Base-by-base conservation (phyloP, 1,140 invertebrate genomes). In the Oryctes rhinoceros region DNA sequence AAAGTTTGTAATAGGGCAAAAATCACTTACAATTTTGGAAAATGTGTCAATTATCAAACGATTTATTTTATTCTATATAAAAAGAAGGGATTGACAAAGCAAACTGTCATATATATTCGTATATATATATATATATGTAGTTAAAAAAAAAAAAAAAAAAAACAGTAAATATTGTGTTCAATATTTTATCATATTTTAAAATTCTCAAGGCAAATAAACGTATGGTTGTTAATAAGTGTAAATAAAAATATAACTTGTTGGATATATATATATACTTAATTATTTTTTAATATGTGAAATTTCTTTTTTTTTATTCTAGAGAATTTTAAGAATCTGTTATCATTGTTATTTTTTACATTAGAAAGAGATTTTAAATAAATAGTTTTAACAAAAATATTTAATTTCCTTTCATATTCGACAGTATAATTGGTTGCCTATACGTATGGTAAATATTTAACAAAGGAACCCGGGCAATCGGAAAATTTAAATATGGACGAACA, bases 231-330 rank as follows among this genome's bases (percentile, higher is more conserved):
- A 65, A 65, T 65, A 71, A 24, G 24, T 71, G 35, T 71, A 71
- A 59, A 59, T 59, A 59, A 59, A 59, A 18, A 18, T 59, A 71
- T 71, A 71, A 35, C 18, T 71, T 71, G 65, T 71, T 71, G 65
- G 37, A 71, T 71, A 71, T 71, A 71, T 71, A 71, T n/a, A 71
- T 67, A 67, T 13, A 67, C 18, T 24, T 18, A 67, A 67, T 67
- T 67, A 67, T 71, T 71, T 71, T 35, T 35, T 71, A 71, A 3
- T 30, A 71, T 24, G 20, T 71, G 35, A 71, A 71, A 0, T 71
- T 71, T 71, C 9, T 7, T 62, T 62, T 62, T 62, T 71, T 0
- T 62, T 62, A 10, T 62, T 62, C 20, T 62, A 18, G 20, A 18
- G 53, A 20, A 18, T 20, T 18, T 62, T n/a, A 62, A 62, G 24